These are phyloP conservation scores for Lepidurus arcticus DNA, from an alignment of 1,140 invertebrate species.

Conservation along the genomic window DNA sequence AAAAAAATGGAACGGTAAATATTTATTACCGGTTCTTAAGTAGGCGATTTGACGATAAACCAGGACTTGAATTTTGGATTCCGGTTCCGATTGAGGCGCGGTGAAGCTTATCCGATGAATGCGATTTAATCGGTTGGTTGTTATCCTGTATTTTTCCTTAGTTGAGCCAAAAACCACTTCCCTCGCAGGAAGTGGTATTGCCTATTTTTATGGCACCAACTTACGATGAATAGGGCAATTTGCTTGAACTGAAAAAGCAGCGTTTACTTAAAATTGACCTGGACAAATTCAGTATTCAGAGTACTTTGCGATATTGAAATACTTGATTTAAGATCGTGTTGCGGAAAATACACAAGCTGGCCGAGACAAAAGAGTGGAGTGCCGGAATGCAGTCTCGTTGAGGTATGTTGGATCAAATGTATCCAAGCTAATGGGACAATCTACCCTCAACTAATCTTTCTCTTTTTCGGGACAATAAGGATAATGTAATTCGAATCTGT, in stretches of 20 bases:
- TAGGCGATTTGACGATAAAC: constrained; percentile 64
- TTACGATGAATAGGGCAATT: constrained; percentile 58
- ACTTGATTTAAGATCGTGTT: constrained; percentile 50
- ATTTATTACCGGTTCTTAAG: constrained; percentile 62
- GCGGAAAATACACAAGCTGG: constrained; percentile 28
- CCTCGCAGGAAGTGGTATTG: constrained; percentile 57
- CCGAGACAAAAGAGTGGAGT: constrained; percentile 41
- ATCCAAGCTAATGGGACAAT: constrained; percentile 46
- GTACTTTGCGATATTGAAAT: constrained; percentile 44
- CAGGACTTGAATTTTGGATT: constrained; percentile 68
- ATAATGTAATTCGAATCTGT: too few relatives aligned
- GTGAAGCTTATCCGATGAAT: constrained; percentile 66
- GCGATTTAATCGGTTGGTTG: constrained; percentile 39
- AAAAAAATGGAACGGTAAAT: constrained; percentile 38
- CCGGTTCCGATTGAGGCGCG: constrained; percentile 61
- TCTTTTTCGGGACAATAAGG: too few relatives aligned
- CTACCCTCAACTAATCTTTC: too few relatives aligned
- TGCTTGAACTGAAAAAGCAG: constrained; percentile 58
- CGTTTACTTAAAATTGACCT: constrained; percentile 65
- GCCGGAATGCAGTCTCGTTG: constrained; percentile 64
- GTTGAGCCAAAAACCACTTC: constrained; percentile 53
- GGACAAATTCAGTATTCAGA: constrained; percentile 61
- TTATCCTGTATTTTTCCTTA: constrained; percentile 45
- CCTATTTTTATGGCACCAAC: constrained; percentile 70
- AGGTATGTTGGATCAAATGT: constrained; percentile 62